Evolutionary conservation across 2,888 invertebrate species (phyloP), one percentile per base, ranked within the genome.

Genomic region (Drosophila robusta): DNA sequence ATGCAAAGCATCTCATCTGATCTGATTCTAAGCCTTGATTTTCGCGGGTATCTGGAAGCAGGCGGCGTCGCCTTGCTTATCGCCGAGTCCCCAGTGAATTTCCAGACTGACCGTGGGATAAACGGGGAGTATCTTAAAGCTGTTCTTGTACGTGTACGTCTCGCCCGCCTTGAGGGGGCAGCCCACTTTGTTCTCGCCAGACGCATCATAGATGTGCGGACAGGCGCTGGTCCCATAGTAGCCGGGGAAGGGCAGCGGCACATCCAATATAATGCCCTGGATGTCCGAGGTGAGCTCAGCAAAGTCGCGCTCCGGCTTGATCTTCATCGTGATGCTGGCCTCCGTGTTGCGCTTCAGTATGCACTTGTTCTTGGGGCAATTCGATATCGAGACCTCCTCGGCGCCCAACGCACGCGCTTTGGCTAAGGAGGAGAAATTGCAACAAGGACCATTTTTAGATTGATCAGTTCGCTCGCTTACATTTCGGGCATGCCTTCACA

Each of bases 181-280:
- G 2, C 93, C 90, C 1, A 93, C 93, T 83, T 94, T 93, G 0
- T 93, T 93, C 55, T 93, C 93, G 0, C 95, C 95, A 66, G 94
- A 93, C 0, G 93, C 94, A 73, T 93, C 92, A 84, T 91, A 95
- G 49, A 97, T 91, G 75, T 95, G 94, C 22, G 93, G 93, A 83
- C 97, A 97, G 32, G 96, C 95, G 52, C 94, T 93, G 24, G 92
- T 93, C 11, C 95, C 95, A 89, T 97, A 95, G 12, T 96, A 96
- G 8, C 97, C 97, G 9, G 96, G 88, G 90, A 96, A 97, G 0
- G 97, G 97, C 52, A 97, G 86, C 0, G 94, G 93, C 0, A 96
- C 88, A 0, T 94, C 95, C 2, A 94, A 89, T 16, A 96, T 93
- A 0, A 93, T 92, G 0, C 95, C 97, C 68, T 91, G 91, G 6